Conservation (phyloP, 2,888 invertebrate genomes). For the Lasioglossum marginatum region DNA sequence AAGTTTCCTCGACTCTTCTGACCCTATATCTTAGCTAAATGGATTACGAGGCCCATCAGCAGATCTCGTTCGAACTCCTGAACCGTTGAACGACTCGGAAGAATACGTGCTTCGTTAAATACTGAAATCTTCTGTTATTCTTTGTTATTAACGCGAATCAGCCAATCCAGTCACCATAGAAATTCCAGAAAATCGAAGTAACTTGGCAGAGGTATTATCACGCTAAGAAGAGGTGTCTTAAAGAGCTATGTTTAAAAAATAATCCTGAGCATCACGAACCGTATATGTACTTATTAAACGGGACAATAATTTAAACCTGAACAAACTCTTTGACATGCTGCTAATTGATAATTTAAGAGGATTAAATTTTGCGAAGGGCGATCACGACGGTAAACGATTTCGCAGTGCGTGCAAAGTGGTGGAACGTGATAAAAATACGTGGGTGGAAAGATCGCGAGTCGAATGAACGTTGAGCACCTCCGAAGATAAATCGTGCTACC, state of each 20-base stretch:
- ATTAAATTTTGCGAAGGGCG: neutral
- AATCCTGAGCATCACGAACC: too few species aligned
- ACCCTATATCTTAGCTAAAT: neutral
- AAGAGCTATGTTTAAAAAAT: neutral
- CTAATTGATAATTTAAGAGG: neutral
- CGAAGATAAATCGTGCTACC: constrained; percentile 17
- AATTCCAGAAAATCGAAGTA: neutral
- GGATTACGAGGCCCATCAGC: neutral
- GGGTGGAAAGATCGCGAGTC: neutral
- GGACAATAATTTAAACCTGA: neutral
- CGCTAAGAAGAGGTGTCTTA: too few species aligned
- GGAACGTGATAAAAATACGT: neutral
- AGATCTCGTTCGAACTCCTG: neutral
- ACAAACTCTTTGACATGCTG: neutral
- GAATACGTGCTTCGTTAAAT: neutral
- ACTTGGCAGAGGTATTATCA: neutral
- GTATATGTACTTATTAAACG: neutral
- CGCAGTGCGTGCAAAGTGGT: neutral
- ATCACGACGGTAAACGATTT: neutral
- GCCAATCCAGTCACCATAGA: neutral
- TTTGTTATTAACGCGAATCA: neutral
- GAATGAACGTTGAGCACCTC: neutral
- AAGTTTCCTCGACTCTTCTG: neutral
- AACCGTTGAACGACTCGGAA: neutral
- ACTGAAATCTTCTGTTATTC: neutral